Conservation (phyloP, 1,140 invertebrate species). For the Condylostylus longicornis region DNA sequence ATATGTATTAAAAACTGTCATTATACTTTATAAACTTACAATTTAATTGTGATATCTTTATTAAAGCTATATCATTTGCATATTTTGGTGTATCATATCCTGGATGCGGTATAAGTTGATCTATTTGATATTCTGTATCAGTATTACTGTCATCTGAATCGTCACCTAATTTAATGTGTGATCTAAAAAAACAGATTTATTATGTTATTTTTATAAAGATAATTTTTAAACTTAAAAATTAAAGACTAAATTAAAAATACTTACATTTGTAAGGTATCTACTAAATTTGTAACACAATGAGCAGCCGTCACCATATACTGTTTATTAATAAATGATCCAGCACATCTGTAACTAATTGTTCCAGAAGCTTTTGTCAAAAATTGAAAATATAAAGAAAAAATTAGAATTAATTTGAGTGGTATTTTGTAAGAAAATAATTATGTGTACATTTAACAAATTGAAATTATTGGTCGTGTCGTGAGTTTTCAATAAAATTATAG, state of each 20-base stretch:
- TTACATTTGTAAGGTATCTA: slow-evolving; percentile 34
- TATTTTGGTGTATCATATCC: slow-evolving; percentile 41
- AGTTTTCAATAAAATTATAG: no score
- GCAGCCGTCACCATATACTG: slow-evolving; percentile 48
- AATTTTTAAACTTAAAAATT: slow-evolving; percentile 1
- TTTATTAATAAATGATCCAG: slow-evolving; percentile 45
- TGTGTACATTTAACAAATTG: no score
- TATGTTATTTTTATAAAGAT: slow-evolving; percentile 2
- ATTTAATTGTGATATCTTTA: no score
- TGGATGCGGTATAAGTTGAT: slow-evolving; percentile 35
- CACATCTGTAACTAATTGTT: slow-evolving; percentile 39
- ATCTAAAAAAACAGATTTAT: slow-evolving; percentile 25
- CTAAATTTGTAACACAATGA: slow-evolving; percentile 43
- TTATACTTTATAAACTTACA: no score
- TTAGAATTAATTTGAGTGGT: no score
- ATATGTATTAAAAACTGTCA: slow-evolving; percentile 6
- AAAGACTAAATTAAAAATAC: slow-evolving; percentile 12
- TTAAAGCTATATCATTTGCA: slow-evolving; percentile 50
- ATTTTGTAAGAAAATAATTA: no score
- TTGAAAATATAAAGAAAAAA: no score
- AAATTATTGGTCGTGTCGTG: no score
- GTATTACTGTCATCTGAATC: slow-evolving; percentile 37
- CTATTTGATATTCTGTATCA: slow-evolving; percentile 38
- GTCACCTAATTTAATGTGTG: slow-evolving; percentile 43
- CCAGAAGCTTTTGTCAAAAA: slow-evolving; percentile 34